Evolutionary conservation across 2,888 invertebrate genomes (phyloP).

Genomic region (Exephanes ischioxanthus): DNA sequence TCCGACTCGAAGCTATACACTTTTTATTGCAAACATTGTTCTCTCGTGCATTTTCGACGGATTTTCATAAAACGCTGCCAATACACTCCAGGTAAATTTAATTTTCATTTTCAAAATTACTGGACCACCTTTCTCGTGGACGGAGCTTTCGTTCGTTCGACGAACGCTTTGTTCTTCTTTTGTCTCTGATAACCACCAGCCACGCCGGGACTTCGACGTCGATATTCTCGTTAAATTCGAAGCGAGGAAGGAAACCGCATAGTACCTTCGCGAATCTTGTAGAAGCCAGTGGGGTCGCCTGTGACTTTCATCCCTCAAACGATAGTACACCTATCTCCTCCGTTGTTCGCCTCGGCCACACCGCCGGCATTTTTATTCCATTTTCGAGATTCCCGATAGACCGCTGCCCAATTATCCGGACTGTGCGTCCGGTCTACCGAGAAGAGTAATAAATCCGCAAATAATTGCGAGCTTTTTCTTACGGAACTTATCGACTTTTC

Average conservation of each 20-base stretch:
- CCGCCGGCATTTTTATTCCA: not conserved
- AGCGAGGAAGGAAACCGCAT: not conserved
- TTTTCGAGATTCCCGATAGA: not conserved
- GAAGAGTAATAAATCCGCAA: not conserved
- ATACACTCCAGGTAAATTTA: no score
- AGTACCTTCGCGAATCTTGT: not conserved
- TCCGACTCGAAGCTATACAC: no score
- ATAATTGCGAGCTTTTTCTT: slow-evolving; percentile 1
- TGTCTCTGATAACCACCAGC: not conserved
- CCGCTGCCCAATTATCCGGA: not conserved
- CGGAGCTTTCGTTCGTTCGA: not conserved
- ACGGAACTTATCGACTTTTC: not conserved
- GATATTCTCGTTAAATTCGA: slow-evolving; percentile 29
- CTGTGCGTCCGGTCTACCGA: not conserved
- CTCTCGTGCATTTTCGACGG: no score
- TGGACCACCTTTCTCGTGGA: no score
- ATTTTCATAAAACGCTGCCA: no score
- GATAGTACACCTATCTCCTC: not conserved
- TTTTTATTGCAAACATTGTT: no score
- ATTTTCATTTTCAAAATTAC: no score
- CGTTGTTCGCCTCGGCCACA: not conserved
- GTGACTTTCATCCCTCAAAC: slow-evolving; percentile 4
- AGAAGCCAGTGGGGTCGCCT: not conserved
- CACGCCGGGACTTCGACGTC: not conserved
- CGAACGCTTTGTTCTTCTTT: slow-evolving; percentile 23